phyloP scores from a whole-genome alignment of 2,797 vertebrate species.

The Pseudomugil gertrudae region DNA sequence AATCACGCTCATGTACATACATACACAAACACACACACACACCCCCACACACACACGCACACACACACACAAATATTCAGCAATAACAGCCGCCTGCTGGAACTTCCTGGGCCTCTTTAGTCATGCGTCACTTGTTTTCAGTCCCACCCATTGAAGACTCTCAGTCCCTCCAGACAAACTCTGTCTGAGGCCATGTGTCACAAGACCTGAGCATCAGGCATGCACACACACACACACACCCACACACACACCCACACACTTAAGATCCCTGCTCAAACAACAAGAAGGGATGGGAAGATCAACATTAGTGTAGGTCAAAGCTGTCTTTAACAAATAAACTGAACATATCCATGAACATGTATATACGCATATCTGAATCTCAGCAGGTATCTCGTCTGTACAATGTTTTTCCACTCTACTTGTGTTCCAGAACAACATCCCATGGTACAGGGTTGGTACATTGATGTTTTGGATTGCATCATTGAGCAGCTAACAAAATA shows the following conservation, averaged over 20 bases:
- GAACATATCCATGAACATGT: conserved; percentile 11
- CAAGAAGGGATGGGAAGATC: conserved; percentile 4
- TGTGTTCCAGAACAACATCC: conserved; percentile 55
- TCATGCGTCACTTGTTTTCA: conserved; percentile 80
- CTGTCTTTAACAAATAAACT: conserved; percentile 13
- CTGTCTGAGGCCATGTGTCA: conserved; percentile 64
- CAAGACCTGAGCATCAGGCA: conserved; percentile 48
- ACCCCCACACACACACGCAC: conserved; percentile 14
- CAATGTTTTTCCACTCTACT: conserved; percentile 62
- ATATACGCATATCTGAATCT: conserved; percentile 38
- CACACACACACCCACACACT: no score
- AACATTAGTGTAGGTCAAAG: conserved; percentile 21
- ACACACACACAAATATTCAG: conserved; percentile 55
- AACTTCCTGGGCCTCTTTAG: conserved; percentile 77
- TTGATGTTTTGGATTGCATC: conserved; percentile 64
- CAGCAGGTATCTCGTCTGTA: conserved; percentile 46
- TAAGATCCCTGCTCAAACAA: conserved; percentile 8
- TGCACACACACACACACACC: background rate
- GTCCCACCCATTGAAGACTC: conserved; percentile 69
- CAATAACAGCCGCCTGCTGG: conserved; percentile 73
- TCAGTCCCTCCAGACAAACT: conserved; percentile 60
- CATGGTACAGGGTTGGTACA: conserved; percentile 35
- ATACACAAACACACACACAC: no score
- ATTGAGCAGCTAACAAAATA: conserved; percentile 69
- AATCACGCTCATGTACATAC: conserved; percentile 41